phyloP scores from a whole-genome alignment of 1,140 invertebrate species.

The Zaprionus camerounensis region DNA sequence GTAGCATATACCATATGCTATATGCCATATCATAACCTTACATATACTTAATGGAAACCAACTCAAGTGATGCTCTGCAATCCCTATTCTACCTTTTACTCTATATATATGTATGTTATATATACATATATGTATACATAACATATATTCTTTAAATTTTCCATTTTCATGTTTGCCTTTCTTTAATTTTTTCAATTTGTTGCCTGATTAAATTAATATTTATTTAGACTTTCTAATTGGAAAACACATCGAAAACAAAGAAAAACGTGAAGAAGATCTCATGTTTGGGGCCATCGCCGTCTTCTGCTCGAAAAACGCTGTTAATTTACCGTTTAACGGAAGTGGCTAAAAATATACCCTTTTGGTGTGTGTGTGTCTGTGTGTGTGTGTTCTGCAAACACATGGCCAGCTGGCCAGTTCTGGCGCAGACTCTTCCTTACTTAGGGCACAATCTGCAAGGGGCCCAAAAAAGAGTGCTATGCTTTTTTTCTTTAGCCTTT shows the following conservation, averaged over 20 bases:
- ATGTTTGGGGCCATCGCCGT: not conserved
- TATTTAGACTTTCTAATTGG: not conserved
- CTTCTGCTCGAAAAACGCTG: not conserved
- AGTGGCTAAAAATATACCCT: not conserved
- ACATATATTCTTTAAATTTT: not conserved
- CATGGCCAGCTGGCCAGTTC: not conserved
- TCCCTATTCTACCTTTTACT: not conserved
- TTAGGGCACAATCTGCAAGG: not conserved
- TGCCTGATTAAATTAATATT: not conserved
- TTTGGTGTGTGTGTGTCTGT: not conserved
- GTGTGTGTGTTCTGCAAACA: not conserved
- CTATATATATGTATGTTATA: no score
- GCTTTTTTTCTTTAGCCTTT: conserved; percentile 1
- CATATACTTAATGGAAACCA: no score
- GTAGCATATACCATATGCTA: not conserved
- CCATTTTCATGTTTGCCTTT: not conserved
- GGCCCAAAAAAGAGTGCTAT: conserved; percentile 36
- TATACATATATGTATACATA: no score
- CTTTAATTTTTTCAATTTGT: not conserved
- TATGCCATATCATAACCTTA: no score
- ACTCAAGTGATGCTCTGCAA: no score
- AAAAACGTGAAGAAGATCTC: not conserved
- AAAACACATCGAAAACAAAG: not conserved
- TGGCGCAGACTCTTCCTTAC: not conserved
- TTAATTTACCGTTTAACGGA: conserved; percentile 3